phyloP scores from a whole-genome alignment of 2,113 vertebrate genomes.

The Cheilinus undulatus region DNA sequence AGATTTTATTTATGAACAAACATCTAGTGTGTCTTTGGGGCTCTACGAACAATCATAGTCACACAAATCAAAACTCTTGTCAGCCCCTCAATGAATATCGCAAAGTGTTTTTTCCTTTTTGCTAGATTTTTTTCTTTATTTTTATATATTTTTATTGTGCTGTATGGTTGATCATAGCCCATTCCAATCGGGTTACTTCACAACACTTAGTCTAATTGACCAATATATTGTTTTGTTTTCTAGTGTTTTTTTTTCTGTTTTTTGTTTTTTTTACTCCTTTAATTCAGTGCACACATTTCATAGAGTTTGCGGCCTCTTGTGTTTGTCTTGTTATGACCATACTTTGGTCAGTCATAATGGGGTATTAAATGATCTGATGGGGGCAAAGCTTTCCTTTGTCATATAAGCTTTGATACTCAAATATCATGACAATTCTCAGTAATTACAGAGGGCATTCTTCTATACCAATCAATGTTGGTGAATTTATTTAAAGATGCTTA shows the following conservation, averaged over 20 bases:
- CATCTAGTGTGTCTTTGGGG: conserved; percentile 56
- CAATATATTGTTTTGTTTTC: conserved; percentile 28
- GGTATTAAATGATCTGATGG: background rate
- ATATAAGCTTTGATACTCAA: background rate
- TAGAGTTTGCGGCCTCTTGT: conserved; percentile 55
- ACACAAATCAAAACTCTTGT: conserved; percentile 50
- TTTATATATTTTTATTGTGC: conserved; percentile 14
- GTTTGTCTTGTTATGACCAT: conserved; percentile 23
- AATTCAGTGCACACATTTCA: conserved; percentile 57
- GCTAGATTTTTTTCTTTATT: too few relatives aligned
- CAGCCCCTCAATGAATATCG: conserved; percentile 42
- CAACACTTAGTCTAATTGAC: conserved; percentile 33
- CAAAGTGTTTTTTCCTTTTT: background rate
- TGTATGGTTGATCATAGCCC: conserved; percentile 54
- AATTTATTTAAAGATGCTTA: background rate
- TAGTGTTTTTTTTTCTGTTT: too few relatives aligned
- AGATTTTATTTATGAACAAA: conserved; percentile 57
- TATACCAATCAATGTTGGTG: background rate
- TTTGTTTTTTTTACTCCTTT: conserved; percentile 29
- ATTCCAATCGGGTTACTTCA: conserved; percentile 45
- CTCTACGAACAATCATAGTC: conserved; percentile 60
- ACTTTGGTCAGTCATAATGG: conserved; percentile 39
- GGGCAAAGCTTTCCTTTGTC: background rate
- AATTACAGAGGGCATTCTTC: background rate
- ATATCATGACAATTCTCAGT: background rate